Evolutionary conservation across 2,113 vertebrate genomes (phyloP).

Genomic region (Ochotona curzoniae): DNA sequence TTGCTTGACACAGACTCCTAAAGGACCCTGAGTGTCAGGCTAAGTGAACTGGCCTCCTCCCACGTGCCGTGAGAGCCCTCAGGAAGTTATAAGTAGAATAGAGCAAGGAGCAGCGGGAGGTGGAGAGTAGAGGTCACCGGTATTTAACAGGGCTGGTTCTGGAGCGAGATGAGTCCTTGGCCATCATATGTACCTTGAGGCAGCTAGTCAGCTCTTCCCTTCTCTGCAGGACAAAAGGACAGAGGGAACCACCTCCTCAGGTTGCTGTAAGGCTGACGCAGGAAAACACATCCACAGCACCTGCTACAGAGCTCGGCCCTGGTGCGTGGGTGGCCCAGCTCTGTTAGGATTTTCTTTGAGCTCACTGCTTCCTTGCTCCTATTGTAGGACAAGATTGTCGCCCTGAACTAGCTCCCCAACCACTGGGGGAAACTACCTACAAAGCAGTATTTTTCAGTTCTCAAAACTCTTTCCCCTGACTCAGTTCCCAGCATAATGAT

Average conservation of each 20-base stretch:
- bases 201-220: conserved; percentile 22
- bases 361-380: background rate
- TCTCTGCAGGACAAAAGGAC: background rate
- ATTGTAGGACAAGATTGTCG: background rate
- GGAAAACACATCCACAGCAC: background rate
- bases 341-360: background rate
- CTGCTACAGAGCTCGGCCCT: rapidly evolving
- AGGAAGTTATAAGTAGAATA: background rate
- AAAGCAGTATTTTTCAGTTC: background rate
- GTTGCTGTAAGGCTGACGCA: background rate
- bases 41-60: background rate
- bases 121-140: background rate
- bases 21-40: background rate
- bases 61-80: conserved; percentile 11
- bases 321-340: too few relatives aligned
- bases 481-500: background rate
- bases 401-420: background rate
- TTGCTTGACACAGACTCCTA: conserved; percentile 3
- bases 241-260: background rate
- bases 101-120: background rate
- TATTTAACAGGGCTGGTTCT: background rate
- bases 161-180: background rate
- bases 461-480: background rate
- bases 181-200: background rate
- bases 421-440: background rate